A percentile compares a stretch with the other conserved stretches of the same genome.
Conservation (phyloP, 2,888 invertebrate genomes). For the Trissoscelio sp. region DNA sequence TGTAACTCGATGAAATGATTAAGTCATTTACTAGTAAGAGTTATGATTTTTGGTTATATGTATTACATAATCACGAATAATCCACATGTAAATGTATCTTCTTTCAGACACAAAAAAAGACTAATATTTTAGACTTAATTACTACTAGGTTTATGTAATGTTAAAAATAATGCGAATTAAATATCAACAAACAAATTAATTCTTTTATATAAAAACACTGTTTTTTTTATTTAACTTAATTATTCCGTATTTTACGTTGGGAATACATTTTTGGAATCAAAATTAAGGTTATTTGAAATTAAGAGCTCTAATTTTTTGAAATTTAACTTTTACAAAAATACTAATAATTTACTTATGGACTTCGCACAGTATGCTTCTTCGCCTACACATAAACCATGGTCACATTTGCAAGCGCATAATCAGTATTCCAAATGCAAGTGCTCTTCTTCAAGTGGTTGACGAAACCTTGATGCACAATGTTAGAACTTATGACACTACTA, state of each 20-base stretch:
- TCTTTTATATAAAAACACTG: too few relatives aligned
- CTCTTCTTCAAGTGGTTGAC: slow-evolving; percentile 43
- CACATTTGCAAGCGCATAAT: slow-evolving; percentile 38
- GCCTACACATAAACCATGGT: slow-evolving; percentile 28
- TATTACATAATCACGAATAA: not conserved
- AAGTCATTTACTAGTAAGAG: slow-evolving; percentile 10
- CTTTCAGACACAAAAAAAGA: not conserved
- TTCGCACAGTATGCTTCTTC: slow-evolving; percentile 24
- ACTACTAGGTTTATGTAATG: not conserved
- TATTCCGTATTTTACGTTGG: too few relatives aligned
- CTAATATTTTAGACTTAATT: not conserved
- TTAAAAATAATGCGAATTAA: too few relatives aligned
- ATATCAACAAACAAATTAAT: too few relatives aligned
- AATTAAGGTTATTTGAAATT: not conserved
- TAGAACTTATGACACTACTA: slow-evolving; percentile 49
- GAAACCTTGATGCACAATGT: slow-evolving; percentile 58
- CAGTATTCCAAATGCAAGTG: slow-evolving; percentile 56
- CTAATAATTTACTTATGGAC: slow-evolving; percentile 2
- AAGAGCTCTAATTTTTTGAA: not conserved
- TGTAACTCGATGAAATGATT: slow-evolving; percentile 19
- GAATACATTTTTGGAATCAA: too few relatives aligned
- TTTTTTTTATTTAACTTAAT: too few relatives aligned
- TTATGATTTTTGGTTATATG: slow-evolving; percentile 9
- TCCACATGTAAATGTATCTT: not conserved
- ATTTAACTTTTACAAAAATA: not conserved